phyloP scores from a whole-genome alignment of 2,113 vertebrate genomes.

The Holacanthus passer region DNA sequence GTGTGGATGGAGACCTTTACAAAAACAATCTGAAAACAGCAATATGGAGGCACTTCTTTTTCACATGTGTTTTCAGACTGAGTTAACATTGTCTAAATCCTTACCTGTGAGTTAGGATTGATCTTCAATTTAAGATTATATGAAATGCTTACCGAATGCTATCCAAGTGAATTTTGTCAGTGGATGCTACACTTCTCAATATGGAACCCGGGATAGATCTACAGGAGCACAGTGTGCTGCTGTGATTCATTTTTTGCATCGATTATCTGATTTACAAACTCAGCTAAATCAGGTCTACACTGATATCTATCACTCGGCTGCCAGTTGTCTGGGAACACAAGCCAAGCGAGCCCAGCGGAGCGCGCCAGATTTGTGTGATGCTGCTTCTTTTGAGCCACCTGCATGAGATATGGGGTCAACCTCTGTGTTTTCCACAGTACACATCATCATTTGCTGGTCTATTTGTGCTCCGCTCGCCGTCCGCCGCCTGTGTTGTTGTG shows the following conservation, averaged over 20 bases:
- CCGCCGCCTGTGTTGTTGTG: slow-evolving; percentile 45
- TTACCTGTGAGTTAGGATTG: background rate
- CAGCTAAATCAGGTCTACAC: slow-evolving; percentile 38
- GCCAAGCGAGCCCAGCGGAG: slow-evolving; percentile 44
- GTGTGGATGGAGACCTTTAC: background rate
- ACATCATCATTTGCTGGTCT: slow-evolving; percentile 58
- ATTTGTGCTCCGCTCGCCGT: slow-evolving; percentile 48
- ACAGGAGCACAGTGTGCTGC: background rate
- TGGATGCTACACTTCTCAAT: background rate
- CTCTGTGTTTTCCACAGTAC: slow-evolving; percentile 48
- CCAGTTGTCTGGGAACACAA: slow-evolving; percentile 48
- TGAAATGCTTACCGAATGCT: background rate
- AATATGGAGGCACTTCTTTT: background rate
- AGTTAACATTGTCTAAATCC: background rate
- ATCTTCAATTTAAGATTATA: background rate
- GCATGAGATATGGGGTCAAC: slow-evolving; percentile 53
- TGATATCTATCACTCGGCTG: slow-evolving; percentile 49
- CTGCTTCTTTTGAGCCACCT: slow-evolving; percentile 39
- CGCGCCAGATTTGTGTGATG: slow-evolving; percentile 39
- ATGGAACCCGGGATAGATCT: background rate
- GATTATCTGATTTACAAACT: slow-evolving; percentile 49
- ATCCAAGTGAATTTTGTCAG: background rate
- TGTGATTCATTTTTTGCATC: slow-evolving; percentile 39
- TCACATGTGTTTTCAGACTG: slow-evolving; percentile 2
- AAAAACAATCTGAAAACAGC: background rate